phyloP scores from a whole-genome alignment of 1,140 invertebrate genomes.

The Marisa cornuarietis region DNA sequence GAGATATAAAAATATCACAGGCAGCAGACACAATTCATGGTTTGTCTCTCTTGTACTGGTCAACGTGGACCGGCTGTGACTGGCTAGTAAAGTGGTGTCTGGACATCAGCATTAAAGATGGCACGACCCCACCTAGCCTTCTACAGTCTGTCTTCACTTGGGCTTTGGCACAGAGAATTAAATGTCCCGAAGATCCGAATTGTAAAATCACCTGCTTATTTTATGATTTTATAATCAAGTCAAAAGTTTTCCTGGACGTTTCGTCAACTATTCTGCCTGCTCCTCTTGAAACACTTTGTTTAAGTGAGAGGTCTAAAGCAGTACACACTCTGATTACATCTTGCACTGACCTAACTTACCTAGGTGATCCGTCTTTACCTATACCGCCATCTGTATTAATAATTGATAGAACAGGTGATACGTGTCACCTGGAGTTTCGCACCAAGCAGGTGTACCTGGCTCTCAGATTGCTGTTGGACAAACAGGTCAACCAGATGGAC shows the following conservation, averaged over 20 bases:
- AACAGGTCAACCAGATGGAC: background rate
- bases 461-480: slow-evolving; percentile 1
- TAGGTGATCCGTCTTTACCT: background rate
- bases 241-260: too few species aligned
- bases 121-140: background rate
- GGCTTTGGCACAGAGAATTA: background rate
- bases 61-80: background rate
- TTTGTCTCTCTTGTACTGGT: slow-evolving; percentile 9
- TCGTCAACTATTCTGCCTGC: background rate
- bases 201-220: background rate
- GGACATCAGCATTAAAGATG: background rate
- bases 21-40: background rate
- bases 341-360: background rate
- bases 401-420: background rate
- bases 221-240: background rate
- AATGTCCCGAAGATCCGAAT: background rate
- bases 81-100: slow-evolving; percentile 3
- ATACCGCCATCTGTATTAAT: background rate
- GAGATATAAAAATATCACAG: background rate
- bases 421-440: background rate
- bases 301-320: background rate
- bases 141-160: background rate
- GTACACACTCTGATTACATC: background rate
- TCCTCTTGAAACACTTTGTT: background rate
- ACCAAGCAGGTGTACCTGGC: background rate